Percentiles rank a stretch among this genome's conserved stretches.
phyloP scores from a whole-genome alignment of 2,797 vertebrate species.

The Apogon hyalosoma region DNA sequence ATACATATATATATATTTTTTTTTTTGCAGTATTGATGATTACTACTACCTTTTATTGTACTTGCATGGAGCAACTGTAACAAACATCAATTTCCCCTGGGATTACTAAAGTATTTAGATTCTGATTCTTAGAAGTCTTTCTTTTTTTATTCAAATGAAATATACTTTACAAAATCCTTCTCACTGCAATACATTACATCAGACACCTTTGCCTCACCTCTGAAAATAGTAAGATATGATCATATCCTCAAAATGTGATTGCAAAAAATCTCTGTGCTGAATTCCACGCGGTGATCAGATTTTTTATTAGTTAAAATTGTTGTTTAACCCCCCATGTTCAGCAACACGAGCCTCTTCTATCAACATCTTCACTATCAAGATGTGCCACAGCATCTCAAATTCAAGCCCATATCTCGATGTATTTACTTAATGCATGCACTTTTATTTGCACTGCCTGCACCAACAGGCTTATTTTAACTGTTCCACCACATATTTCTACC shows the following conservation, averaged over 20 bases:
- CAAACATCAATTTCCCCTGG: too few relatives aligned
- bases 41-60: too few relatives aligned
- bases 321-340: neutral
- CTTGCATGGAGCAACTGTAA: too few relatives aligned
- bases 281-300: neutral
- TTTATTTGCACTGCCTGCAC: slow-evolving; percentile 42
- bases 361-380: slow-evolving; percentile 9
- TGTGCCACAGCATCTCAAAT: slow-evolving; percentile 14
- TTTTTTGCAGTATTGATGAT: too few relatives aligned
- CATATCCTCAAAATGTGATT: neutral
- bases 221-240: neutral
- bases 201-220: neutral
- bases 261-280: neutral
- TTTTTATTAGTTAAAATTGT: neutral
- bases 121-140: too few relatives aligned
- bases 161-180: too few relatives aligned
- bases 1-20: too few relatives aligned
- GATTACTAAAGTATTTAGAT: too few relatives aligned
- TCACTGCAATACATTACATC: too few relatives aligned
- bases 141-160: too few relatives aligned
- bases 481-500: slow-evolving; percentile 65
- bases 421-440: slow-evolving; percentile 6
- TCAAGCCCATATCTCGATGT: slow-evolving; percentile 19
- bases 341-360: slow-evolving; percentile 1
- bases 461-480: slow-evolving; percentile 61